Conservation (phyloP, 2,888 invertebrate genomes). For the Ischnus inquisitorius region DNA sequence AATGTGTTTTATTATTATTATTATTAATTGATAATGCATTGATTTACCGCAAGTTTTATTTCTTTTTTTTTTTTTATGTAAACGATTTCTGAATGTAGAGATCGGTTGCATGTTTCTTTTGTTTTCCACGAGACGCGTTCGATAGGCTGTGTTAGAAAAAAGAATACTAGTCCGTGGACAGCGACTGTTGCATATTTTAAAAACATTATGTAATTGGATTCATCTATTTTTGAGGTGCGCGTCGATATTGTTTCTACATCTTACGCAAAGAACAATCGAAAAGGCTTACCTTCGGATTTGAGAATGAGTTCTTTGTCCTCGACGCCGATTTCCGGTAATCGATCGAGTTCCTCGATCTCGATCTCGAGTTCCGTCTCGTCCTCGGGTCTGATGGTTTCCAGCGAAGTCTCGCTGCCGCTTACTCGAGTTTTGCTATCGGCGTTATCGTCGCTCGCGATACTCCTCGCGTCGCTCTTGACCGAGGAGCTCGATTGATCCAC, state of each 20-base stretch:
- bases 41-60: too few species aligned
- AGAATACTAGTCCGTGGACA: not conserved
- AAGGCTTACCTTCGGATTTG: conserved; percentile 79
- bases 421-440: conserved; percentile 29
- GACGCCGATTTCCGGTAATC: conserved; percentile 74
- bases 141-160: too few species aligned
- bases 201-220: too few species aligned
- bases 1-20: too few species aligned
- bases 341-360: conserved; percentile 76
- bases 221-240: too few species aligned
- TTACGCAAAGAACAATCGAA: not conserved
- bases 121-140: not conserved
- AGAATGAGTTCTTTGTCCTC: conserved; percentile 81
- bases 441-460: conserved; percentile 25
- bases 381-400: conserved; percentile 68
- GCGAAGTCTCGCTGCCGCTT: conserved; percentile 49
- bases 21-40: too few species aligned
- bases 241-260: too few species aligned
- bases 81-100: not conserved
- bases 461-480: conserved; percentile 29
- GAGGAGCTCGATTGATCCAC: conserved; percentile 11
- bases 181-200: not conserved
- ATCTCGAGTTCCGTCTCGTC: conserved; percentile 76
- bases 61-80: too few species aligned
- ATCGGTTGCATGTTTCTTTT: not conserved